Evolutionary conservation across 2,888 invertebrate species (phyloP).

Genomic region (Lasioglossum villosulum): DNA sequence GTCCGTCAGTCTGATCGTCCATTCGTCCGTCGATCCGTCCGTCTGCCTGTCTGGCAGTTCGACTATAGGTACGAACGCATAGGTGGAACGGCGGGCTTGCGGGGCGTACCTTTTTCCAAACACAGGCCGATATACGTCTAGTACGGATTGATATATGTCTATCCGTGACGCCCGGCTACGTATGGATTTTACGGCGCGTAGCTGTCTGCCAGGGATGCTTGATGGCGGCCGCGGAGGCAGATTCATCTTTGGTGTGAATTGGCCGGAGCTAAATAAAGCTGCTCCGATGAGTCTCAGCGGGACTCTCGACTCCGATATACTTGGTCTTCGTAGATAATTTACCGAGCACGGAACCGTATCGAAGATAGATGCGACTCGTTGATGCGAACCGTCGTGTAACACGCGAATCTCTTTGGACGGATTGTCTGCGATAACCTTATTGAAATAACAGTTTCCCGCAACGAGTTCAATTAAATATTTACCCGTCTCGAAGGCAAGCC

Average conservation of each 20-base stretch:
- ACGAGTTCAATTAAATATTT: slow-evolving; percentile 24
- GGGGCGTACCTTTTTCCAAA: slow-evolving; percentile 40
- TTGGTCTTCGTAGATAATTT: slow-evolving; percentile 49
- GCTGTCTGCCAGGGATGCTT: slow-evolving; percentile 48
- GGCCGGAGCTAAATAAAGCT: slow-evolving; percentile 54
- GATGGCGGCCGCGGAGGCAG: slow-evolving; percentile 38
- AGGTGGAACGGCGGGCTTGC: background rate
- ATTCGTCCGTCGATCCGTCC: background rate
- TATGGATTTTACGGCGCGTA: slow-evolving; percentile 56
- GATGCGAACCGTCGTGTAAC: slow-evolving; percentile 39
- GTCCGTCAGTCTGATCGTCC: background rate
- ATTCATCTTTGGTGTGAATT: slow-evolving; percentile 65
- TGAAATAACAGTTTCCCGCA: slow-evolving; percentile 27
- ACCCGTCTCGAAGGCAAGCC: background rate
- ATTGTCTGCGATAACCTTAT: slow-evolving; percentile 45
- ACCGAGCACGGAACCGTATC: slow-evolving; percentile 32
- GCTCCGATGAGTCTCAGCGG: slow-evolving; percentile 51
- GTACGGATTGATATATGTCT: slow-evolving; percentile 53
- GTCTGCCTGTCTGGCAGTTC: background rate
- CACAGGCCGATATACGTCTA: slow-evolving; percentile 38
- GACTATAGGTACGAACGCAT: background rate
- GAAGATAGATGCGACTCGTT: slow-evolving; percentile 41
- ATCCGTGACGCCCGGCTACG: slow-evolving; percentile 39
- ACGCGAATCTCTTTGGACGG: slow-evolving; percentile 36
- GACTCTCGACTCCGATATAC: slow-evolving; percentile 36